Base-by-base conservation (phyloP, 2,113 vertebrate genomes). In the Leptobrachium leishanense region DNA sequence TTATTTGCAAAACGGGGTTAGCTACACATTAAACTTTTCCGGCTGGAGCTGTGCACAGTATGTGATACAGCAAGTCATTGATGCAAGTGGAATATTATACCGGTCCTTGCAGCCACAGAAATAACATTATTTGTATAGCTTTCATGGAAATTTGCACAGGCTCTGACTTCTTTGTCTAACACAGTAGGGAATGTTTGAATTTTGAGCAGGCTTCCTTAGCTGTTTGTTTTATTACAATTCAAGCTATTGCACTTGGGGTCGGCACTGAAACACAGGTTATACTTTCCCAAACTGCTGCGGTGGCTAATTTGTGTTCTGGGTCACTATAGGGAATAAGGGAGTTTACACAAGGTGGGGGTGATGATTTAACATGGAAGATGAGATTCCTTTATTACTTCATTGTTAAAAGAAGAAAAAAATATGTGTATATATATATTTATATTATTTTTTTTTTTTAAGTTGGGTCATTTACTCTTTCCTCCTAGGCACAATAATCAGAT, bases 141-240 rank as follows among this genome's bases (percentile, higher is more conserved):
- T 78, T 71, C 68, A n/a, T 72, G 68, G 76, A 78, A 59, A 71
- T 71, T 71, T 78, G 69, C 76, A 71, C 55, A 65, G 59, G 68
- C 59, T 31, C 76, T 65, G 57, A 77, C 76, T 64, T 50, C 76
- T 78, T 78, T 78, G 76, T 78, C 43, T 65, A 40, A 41, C 76
- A 20, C 76, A 42, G 68, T 53, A 7, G 57, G 68, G 44, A 65
- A 78, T 40, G 55, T 53, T 41, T 78, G 68, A 54, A 78, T 72
- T 72, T 72, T 72, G 41, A 72, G 59, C 68, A 71, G 57, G 39
- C 20, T 64, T 43, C 1, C 6, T 68, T 64, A 43, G 59, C 42
- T 13, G 20, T 15, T 42, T 69, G 63, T 71, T 55, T 71, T 62
- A 53, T 39, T 40, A 69, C 54, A 65, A 71, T 53, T 72, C 43